A percentile compares a stretch with the other conserved stretches of the same genome.
Conservation (phyloP, 2,113 vertebrate species). For the Setophaga petechia region DNA sequence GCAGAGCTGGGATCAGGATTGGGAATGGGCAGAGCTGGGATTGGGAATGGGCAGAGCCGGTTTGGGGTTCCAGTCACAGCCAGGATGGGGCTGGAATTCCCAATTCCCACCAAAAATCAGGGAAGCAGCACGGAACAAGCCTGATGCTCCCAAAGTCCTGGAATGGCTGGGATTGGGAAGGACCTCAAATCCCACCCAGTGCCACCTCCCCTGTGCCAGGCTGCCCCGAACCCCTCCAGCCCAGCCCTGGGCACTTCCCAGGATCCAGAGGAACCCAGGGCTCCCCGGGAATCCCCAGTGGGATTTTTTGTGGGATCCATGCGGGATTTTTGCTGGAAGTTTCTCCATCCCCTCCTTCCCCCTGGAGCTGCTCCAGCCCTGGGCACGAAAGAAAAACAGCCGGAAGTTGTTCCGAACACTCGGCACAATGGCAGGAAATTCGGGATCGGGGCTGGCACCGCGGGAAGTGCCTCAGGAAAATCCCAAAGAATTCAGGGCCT, state of each 20-base stretch:
- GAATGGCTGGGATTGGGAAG: not conserved
- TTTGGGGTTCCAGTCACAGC: not conserved
- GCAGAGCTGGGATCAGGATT: not conserved
- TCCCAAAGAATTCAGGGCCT: not conserved
- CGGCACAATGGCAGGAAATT: conserved; percentile 42
- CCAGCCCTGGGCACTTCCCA: accelerated
- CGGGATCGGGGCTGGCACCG: not conserved
- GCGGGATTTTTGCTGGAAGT: not conserved
- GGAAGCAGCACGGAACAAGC: not conserved
- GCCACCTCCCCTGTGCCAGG: not conserved
- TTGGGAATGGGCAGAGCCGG: not conserved
- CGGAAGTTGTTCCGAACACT: not conserved
- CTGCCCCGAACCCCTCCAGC: not conserved
- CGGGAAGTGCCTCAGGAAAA: not conserved
- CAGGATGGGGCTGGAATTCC: not conserved
- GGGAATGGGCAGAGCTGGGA: too few relatives aligned
- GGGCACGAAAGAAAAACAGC: not conserved
- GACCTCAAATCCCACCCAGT: not conserved
- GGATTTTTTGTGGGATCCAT: not conserved
- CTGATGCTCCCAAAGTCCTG: accelerated
- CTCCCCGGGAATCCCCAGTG: not conserved
- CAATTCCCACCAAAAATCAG: not conserved
- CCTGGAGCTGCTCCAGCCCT: not conserved
- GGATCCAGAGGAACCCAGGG: not conserved
- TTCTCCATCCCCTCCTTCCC: not conserved